Evolutionary conservation across 2,888 invertebrate genomes (phyloP).

Genomic region (Sycophila texana): DNA sequence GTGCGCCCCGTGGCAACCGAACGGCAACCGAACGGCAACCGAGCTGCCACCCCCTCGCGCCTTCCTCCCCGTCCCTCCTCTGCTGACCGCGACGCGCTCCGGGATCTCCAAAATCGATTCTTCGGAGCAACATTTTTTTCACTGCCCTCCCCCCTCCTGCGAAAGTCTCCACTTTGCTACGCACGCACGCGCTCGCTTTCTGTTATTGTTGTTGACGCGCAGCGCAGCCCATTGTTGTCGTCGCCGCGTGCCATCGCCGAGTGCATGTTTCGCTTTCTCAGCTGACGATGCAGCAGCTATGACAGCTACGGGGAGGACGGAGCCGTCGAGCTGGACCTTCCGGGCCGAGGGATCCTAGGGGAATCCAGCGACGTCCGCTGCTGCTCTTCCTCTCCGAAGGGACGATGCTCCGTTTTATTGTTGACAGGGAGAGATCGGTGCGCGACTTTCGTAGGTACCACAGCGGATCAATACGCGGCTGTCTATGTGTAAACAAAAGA

Average conservation of each 20-base stretch:
- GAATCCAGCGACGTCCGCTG: too few species aligned
- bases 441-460: not conserved
- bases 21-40: too few species aligned
- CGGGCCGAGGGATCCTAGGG: too few species aligned
- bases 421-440: constrained; percentile 14
- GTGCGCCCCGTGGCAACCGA: not conserved
- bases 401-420: not conserved
- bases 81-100: not conserved
- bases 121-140: constrained; percentile 15
- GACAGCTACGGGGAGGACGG: not conserved
- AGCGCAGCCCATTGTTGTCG: not conserved
- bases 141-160: not conserved
- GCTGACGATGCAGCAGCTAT: too few species aligned
- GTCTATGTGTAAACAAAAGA: constrained; percentile 42
- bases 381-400: too few species aligned
- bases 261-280: not conserved
- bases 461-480: constrained; percentile 31
- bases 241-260: not conserved
- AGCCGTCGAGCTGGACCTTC: too few species aligned
- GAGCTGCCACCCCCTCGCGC: too few species aligned
- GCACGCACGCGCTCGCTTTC: constrained; percentile 14
- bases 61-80: not conserved
- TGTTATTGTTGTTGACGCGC: not conserved
- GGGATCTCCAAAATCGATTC: constrained; percentile 32
- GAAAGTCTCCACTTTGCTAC: not conserved